phyloP scores from a whole-genome alignment of 1,140 invertebrate species.

The Ceratitis capitata region DNA sequence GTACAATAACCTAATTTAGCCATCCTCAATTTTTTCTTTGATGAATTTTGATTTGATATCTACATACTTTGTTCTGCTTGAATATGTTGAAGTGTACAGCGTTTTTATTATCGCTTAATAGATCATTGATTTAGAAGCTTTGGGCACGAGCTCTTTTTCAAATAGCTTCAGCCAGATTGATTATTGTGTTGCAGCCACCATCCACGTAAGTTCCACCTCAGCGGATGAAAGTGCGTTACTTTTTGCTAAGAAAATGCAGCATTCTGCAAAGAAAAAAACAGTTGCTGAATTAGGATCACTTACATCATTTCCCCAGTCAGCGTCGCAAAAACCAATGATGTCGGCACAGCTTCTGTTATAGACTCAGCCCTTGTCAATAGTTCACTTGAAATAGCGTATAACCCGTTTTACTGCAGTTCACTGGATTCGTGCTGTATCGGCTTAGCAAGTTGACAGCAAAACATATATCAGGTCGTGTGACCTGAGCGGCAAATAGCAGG shows the following conservation, averaged over 20 bases:
- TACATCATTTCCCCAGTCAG: too few relatives aligned
- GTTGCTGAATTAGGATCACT: too few relatives aligned
- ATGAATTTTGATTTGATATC: too few relatives aligned
- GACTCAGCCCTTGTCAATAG: too few relatives aligned
- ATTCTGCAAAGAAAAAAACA: constrained; percentile 51
- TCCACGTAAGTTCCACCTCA: constrained; percentile 59
- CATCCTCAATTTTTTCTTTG: too few relatives aligned
- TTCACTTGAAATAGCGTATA: constrained; percentile 15
- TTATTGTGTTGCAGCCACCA: constrained; percentile 49
- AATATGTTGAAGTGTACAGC: too few relatives aligned
- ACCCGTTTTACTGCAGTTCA: background rate
- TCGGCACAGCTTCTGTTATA: too few relatives aligned
- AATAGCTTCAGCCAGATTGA: constrained; percentile 42
- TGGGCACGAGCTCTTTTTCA: background rate
- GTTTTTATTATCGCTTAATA: too few relatives aligned
- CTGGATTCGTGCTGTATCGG: background rate
- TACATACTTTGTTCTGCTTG: too few relatives aligned
- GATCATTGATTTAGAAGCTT: too few relatives aligned
- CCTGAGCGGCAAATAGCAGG: constrained; percentile 19
- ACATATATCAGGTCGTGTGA: constrained; percentile 58
- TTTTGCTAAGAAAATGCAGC: constrained; percentile 45
- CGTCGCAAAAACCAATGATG: too few relatives aligned
- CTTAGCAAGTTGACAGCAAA: constrained; percentile 47
- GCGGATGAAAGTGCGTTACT: constrained; percentile 48
- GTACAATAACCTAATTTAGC: too few relatives aligned